A percentile compares a stretch with the other conserved stretches of the same genome.
phyloP scores from a whole-genome alignment of 2,797 vertebrate species.

The Tachyglossus aculeatus region DNA sequence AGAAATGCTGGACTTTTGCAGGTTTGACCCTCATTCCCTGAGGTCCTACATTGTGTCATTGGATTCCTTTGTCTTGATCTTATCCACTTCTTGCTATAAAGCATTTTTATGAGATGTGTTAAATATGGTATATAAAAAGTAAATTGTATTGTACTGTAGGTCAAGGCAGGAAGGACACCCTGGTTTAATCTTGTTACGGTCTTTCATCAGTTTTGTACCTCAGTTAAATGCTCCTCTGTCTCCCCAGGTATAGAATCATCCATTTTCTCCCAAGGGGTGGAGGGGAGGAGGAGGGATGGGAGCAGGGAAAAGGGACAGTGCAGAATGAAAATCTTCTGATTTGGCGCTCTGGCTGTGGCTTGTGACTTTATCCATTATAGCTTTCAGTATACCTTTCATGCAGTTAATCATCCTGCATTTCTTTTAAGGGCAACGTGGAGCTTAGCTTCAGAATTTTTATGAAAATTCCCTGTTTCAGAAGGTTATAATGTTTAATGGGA shows the following conservation, averaged over 20 bases:
- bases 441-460: conserved; percentile 4
- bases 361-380: too few relatives aligned
- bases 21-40: conserved; percentile 13
- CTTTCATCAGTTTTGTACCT: conserved; percentile 54
- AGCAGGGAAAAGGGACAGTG: background rate
- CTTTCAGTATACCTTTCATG: too few relatives aligned
- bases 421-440: conserved; percentile 4
- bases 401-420: background rate
- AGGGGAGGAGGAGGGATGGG: too few relatives aligned
- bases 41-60: conserved; percentile 2
- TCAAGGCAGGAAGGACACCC: conserved; percentile 51
- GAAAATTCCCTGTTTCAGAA: background rate
- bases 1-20: conserved; percentile 4
- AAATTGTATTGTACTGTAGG: conserved; percentile 29
- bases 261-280: conserved; percentile 48
- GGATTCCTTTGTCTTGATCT: background rate
- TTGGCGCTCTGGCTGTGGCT: conserved; percentile 6
- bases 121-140: conserved; percentile 55
- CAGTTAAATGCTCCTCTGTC: conserved; percentile 58
- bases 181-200: conserved; percentile 51
- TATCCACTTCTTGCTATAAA: conserved; percentile 41
- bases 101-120: conserved; percentile 54
- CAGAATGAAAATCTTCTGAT: conserved; percentile 32
- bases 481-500: background rate
- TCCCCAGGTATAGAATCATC: conserved; percentile 48